A percentile compares a stretch with the other conserved stretches of the same genome.
Evolutionary conservation across 2,113 vertebrate species (phyloP).

Genomic region (Nanorana parkeri): DNA sequence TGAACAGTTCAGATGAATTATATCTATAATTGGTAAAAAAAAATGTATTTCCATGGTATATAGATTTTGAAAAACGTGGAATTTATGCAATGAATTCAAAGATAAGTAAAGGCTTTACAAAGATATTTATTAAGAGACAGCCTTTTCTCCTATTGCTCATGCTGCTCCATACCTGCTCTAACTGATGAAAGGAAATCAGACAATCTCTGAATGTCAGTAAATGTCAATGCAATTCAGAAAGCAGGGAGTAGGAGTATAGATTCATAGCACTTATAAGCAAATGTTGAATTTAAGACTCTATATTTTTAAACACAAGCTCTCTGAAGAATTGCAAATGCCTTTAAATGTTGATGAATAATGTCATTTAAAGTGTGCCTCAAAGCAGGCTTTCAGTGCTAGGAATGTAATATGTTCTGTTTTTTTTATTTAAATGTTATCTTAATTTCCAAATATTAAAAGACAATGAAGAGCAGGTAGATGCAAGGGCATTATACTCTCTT

Average conservation of each 20-base stretch:
- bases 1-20: too few species aligned
- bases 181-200: constrained; percentile 42
- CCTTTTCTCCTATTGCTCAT: constrained; percentile 16
- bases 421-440: constrained; percentile 32
- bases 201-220: constrained; percentile 53
- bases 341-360: constrained; percentile 52
- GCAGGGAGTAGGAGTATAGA: constrained; percentile 36
- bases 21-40: too few species aligned
- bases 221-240: constrained; percentile 53
- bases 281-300: constrained; percentile 55
- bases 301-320: constrained; percentile 50
- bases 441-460: constrained; percentile 2
- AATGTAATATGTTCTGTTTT: constrained; percentile 12
- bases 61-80: neutral
- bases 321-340: constrained; percentile 47
- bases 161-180: constrained; percentile 5
- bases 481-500: neutral
- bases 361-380: constrained; percentile 15
- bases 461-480: neutral
- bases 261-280: constrained; percentile 54
- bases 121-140: constrained; percentile 39
- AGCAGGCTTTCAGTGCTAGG: neutral
- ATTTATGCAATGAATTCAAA: neutral
- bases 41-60: too few species aligned
- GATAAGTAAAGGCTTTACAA: constrained; percentile 35